A percentile compares a stretch with the other conserved stretches of the same genome.
phyloP scores from a whole-genome alignment of 2,888 invertebrate species.

The Hololepta plana region DNA sequence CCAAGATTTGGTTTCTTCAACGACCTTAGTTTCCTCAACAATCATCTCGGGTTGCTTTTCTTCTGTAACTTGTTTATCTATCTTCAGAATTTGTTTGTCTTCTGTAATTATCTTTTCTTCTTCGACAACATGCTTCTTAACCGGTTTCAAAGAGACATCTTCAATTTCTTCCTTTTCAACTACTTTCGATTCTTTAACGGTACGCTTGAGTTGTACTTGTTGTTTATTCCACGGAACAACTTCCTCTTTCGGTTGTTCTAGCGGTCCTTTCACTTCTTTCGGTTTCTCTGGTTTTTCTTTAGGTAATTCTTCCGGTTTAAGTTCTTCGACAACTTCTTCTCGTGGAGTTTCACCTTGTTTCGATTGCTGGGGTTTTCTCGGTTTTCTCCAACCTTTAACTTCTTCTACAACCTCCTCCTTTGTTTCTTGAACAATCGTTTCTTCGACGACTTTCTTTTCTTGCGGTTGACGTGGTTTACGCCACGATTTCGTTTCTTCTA shows the following conservation, averaged over 20 bases:
- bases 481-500: conserved; percentile 13
- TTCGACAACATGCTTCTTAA: neutral
- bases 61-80: conserved; percentile 11
- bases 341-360: conserved; percentile 11
- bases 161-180: conserved; percentile 16
- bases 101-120: neutral
- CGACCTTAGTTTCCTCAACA: no score
- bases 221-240: conserved; percentile 14
- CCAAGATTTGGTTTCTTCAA: no score
- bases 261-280: conserved; percentile 9
- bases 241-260: conserved; percentile 16
- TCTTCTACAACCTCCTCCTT: conserved; percentile 13
- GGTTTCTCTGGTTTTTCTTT: no score
- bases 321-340: conserved; percentile 15
- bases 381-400: conserved; percentile 12
- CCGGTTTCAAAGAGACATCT: conserved; percentile 7
- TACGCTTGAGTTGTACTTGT: conserved; percentile 32
- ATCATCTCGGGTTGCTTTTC: no score
- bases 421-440: conserved; percentile 5
- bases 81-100: conserved; percentile 1
- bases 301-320: no score
- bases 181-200: conserved; percentile 26
- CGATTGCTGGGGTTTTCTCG: conserved; percentile 8
- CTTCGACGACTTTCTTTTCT: conserved; percentile 17
- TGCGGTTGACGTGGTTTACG: conserved; percentile 14